phyloP scores from a whole-genome alignment of 2,113 vertebrate genomes.

The Paedocypris sp. region DNA sequence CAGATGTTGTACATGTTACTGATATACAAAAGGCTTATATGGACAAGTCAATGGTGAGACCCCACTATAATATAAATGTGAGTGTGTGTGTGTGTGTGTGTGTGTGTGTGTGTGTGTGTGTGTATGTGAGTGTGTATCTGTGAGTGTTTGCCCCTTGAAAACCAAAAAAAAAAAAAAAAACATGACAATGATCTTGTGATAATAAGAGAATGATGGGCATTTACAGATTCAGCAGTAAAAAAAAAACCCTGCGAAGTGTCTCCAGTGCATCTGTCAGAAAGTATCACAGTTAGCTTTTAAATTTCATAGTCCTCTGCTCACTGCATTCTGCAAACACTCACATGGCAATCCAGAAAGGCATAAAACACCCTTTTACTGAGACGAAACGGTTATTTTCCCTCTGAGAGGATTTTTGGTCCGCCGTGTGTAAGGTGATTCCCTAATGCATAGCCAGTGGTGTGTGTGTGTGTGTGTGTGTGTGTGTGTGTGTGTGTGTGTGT shows the following conservation, averaged over 20 bases:
- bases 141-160: too few relatives aligned
- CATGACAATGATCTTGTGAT: too few relatives aligned
- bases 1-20: neutral
- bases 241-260: too few relatives aligned
- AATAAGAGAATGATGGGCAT: too few relatives aligned
- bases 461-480: conserved; percentile 20
- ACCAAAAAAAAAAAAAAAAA: too few relatives aligned
- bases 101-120: too few relatives aligned
- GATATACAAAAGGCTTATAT: too few relatives aligned
- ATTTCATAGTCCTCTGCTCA: conserved; percentile 1
- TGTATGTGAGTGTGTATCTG: too few relatives aligned
- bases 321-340: neutral
- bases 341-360: conserved; percentile 4
- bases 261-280: neutral
- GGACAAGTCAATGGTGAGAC: too few relatives aligned
- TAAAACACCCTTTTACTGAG: conserved; percentile 27
- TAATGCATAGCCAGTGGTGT: conserved; percentile 19
- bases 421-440: conserved; percentile 27
- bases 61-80: too few relatives aligned
- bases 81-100: too few relatives aligned
- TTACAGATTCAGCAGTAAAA: too few relatives aligned
- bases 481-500: conserved; percentile 19
- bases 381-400: conserved; percentile 30
- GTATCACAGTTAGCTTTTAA: neutral
- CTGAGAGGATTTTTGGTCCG: conserved; percentile 27